Conservation (phyloP, 2,888 invertebrate genomes). For the Cetonia aurata region DNA sequence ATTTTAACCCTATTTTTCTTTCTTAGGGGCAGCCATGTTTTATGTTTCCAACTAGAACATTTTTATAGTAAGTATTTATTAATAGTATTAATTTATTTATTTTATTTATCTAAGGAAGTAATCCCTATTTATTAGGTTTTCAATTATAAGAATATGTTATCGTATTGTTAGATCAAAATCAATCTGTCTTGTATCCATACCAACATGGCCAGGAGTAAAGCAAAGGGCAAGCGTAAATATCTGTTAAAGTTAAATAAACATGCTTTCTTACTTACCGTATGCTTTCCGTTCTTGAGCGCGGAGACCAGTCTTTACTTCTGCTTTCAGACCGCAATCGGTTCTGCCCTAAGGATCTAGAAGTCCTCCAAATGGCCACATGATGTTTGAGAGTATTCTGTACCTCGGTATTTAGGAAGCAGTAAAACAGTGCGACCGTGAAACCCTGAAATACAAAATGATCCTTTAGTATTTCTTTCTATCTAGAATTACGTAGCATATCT, state of each 20-base stretch:
- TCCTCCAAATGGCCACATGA: constrained; percentile 85
- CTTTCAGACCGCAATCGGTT: constrained; percentile 75
- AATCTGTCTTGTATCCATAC: too few species aligned
- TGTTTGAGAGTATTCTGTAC: constrained; percentile 88
- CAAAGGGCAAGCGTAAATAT: constrained; percentile 23
- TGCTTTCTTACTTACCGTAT: constrained; percentile 74
- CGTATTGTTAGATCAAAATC: too few species aligned
- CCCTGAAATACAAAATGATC: constrained; percentile 73
- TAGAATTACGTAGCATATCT: too few species aligned
- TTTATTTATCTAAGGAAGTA: too few species aligned
- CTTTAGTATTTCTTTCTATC: too few species aligned
- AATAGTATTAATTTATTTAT: too few species aligned
- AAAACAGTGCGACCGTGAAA: constrained; percentile 89
- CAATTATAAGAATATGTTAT: too few species aligned
- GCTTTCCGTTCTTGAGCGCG: constrained; percentile 83
- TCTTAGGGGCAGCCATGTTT: too few species aligned
- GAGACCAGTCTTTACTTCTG: constrained; percentile 87
- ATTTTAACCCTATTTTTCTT: too few species aligned
- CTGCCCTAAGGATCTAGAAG: constrained; percentile 74
- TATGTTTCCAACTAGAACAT: too few species aligned
- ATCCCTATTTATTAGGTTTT: too few species aligned
- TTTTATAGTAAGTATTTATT: too few species aligned
- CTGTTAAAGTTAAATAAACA: constrained; percentile 17
- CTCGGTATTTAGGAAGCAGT: constrained; percentile 94
- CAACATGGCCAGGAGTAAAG: background rate